These are phyloP conservation scores for Macheiramphus alcinus DNA, from an alignment of 2,113 vertebrate genomes.

Conservation along the genomic window DNA sequence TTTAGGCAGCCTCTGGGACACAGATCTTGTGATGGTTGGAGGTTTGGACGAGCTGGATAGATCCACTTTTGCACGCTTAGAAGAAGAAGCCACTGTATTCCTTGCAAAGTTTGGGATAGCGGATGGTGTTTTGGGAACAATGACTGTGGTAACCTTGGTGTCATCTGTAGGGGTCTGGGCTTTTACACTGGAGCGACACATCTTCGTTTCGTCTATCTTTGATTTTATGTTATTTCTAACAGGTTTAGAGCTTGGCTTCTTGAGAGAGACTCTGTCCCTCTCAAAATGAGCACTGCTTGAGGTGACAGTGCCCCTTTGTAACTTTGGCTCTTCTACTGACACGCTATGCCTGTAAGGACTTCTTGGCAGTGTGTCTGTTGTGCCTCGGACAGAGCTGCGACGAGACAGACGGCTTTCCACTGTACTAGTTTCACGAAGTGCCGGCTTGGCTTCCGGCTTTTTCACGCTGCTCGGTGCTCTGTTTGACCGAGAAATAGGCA, in stretches of 20 bases:
- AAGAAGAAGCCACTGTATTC: constrained; percentile 90
- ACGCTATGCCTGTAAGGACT: constrained; percentile 77
- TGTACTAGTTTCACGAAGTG: constrained; percentile 34
- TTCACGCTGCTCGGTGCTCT: constrained; percentile 65
- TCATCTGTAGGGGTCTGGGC: constrained; percentile 68
- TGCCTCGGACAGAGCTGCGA: constrained; percentile 77
- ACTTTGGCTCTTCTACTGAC: constrained; percentile 80
- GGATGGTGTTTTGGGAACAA: constrained; percentile 38
- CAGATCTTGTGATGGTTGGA: constrained; percentile 69
- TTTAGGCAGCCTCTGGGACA: constrained; percentile 75
- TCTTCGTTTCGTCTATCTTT: constrained; percentile 83
- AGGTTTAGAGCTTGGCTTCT: constrained; percentile 87
- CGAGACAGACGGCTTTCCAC: constrained; percentile 65
- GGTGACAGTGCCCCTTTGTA: constrained; percentile 61
- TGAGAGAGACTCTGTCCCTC: constrained; percentile 74
- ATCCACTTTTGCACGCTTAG: constrained; percentile 80
- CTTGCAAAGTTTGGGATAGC: constrained; percentile 86
- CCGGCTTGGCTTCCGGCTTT: constrained; percentile 64
- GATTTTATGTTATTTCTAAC: constrained; percentile 79
- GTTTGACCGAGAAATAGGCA: constrained; percentile 83
- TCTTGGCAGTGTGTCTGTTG: constrained; percentile 72
- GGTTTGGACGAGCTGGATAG: constrained; percentile 41
- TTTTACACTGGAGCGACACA: constrained; percentile 82
- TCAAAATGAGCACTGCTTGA: constrained; percentile 62
- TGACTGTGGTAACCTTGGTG: constrained; percentile 40